Evolutionary conservation across 2,888 invertebrate species (phyloP).

Genomic region (Metopia argyrocephala): DNA sequence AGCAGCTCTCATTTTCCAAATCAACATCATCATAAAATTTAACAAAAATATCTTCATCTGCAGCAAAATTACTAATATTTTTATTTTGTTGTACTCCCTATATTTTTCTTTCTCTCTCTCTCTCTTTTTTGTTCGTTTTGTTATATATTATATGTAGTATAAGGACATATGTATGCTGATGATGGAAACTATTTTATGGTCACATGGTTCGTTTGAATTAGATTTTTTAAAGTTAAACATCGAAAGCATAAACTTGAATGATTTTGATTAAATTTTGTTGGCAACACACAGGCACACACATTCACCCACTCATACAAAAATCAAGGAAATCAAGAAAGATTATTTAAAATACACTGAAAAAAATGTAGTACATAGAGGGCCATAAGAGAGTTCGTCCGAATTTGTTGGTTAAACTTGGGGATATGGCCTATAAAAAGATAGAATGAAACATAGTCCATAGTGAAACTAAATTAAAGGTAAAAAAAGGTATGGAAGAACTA

Average conservation of each 20-base stretch:
- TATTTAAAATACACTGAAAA: not conserved
- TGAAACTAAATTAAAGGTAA: too few relatives aligned
- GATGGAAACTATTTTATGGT: slow-evolving; percentile 18
- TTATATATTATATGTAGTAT: not conserved
- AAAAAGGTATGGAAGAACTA: too few relatives aligned
- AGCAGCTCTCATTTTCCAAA: not conserved
- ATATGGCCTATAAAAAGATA: too few relatives aligned
- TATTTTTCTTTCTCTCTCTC: too few relatives aligned
- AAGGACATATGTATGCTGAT: not conserved
- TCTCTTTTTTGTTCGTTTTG: not conserved
- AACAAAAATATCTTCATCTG: slow-evolving; percentile 26
- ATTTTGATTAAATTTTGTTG: slow-evolving; percentile 33
- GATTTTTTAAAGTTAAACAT: slow-evolving; percentile 7
- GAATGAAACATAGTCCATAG: too few relatives aligned
- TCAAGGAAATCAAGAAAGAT: not conserved
- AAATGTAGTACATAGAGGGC: too few relatives aligned
- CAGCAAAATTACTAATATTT: too few relatives aligned
- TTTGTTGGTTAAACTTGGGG: too few relatives aligned
- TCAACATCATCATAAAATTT: slow-evolving; percentile 20
- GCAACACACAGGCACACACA: not conserved
- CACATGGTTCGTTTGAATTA: slow-evolving; percentile 6
- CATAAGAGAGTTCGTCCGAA: too few relatives aligned
- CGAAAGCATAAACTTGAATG: slow-evolving; percentile 25
- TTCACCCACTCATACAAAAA: not conserved
- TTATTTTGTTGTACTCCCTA: too few relatives aligned